Conservation (phyloP, 1,140 invertebrate genomes). For the Hermatobates lingyangjiaoensis region DNA sequence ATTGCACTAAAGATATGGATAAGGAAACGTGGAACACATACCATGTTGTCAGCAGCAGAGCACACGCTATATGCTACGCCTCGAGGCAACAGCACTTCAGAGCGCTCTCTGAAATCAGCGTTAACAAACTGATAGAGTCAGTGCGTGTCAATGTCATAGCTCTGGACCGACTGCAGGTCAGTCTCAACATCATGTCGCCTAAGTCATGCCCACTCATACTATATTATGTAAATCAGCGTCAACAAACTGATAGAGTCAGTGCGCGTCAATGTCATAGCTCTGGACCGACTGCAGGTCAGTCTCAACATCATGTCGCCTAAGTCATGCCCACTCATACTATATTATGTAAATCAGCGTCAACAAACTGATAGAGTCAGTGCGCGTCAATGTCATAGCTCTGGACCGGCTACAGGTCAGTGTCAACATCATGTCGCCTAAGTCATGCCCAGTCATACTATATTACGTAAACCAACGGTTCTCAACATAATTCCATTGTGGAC, state of each 20-base stretch:
- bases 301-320: too few relatives aligned
- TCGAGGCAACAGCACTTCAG: conserved; percentile 42
- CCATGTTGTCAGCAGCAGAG: conserved; percentile 46
- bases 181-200: too few relatives aligned
- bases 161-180: conserved; percentile 17
- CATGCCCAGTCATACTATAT: too few relatives aligned
- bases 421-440: too few relatives aligned
- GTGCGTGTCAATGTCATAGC: conserved; percentile 25
- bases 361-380: conserved; percentile 35
- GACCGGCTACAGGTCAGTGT: conserved; percentile 12
- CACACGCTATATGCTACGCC: conserved; percentile 44
- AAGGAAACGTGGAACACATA: conserved; percentile 49
- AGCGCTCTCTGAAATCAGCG: conserved; percentile 41
- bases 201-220: too few relatives aligned
- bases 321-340: too few relatives aligned
- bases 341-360: conserved; percentile 49
- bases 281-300: conserved; percentile 17
- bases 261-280: conserved; percentile 22
- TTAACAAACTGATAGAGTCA: conserved; percentile 40
- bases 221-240: conserved; percentile 44
- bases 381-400: conserved; percentile 23
- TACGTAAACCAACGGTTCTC: too few relatives aligned
- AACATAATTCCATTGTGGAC: too few relatives aligned
- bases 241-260: conserved; percentile 39
- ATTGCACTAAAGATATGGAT: conserved; percentile 47